phyloP scores from a whole-genome alignment of 2,797 vertebrate species.

The Falco columbarius region DNA sequence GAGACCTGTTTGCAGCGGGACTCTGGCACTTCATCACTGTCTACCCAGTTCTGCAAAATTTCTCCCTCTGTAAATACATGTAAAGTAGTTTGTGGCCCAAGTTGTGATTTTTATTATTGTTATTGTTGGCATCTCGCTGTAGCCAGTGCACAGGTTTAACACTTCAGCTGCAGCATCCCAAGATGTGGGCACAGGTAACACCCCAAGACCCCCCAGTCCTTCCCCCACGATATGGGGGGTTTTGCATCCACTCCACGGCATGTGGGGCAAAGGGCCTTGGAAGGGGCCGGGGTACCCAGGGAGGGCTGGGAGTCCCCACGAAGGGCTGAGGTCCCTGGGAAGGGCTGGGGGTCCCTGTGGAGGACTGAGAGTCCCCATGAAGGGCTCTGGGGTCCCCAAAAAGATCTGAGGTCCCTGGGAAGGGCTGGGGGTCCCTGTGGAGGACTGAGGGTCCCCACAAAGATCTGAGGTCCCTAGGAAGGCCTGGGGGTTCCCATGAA shows the following conservation, averaged over 20 bases:
- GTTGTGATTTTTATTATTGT: neutral
- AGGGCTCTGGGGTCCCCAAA: too few species aligned
- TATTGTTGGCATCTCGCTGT: neutral
- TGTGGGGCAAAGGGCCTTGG: neutral
- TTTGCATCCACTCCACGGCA: rapidly evolving
- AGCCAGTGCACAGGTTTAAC: rapidly evolving
- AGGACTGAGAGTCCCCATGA: too few species aligned
- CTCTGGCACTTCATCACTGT: rapidly evolving
- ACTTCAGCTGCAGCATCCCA: neutral
- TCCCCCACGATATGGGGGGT: rapidly evolving
- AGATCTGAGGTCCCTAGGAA: neutral
- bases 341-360: neutral
- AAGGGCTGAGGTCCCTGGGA: rapidly evolving
- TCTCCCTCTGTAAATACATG: neutral
- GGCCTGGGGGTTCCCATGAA: too few species aligned
- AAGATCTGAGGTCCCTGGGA: too few species aligned
- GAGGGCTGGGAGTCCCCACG: neutral
- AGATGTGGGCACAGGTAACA: rapidly evolving
- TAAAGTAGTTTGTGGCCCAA: neutral
- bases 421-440: neutral
- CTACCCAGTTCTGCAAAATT: neutral
- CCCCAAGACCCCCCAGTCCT: neutral
- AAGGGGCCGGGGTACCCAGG: neutral
- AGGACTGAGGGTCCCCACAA: neutral
- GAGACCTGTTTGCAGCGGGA: neutral